Evolutionary conservation across 2,797 vertebrate genomes (phyloP).

Genomic region (Sebastolobus alascanus): DNA sequence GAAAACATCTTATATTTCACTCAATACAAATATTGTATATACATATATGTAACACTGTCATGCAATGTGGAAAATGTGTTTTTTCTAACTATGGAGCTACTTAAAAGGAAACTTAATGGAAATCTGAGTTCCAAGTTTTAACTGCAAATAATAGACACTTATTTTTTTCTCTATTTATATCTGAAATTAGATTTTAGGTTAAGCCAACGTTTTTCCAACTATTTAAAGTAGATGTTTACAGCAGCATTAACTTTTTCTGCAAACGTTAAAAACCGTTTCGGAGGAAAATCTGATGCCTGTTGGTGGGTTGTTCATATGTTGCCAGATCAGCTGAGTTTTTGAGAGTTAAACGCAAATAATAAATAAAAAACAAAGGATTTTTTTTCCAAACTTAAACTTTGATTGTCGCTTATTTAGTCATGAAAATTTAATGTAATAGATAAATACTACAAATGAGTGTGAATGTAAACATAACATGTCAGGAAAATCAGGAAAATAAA

Average conservation of each 20-base stretch:
- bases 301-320: background rate
- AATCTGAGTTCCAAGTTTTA: background rate
- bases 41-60: background rate
- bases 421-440: background rate
- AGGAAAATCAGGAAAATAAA: background rate
- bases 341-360: background rate
- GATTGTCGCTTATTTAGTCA: background rate
- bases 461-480: background rate
- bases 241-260: background rate
- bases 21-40: background rate
- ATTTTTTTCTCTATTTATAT: conserved; percentile 10
- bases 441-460: background rate
- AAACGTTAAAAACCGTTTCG: too few relatives aligned
- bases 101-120: background rate
- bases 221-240: background rate
- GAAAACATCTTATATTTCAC: background rate
- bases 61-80: background rate
- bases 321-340: background rate
- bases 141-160: background rate
- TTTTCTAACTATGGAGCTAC: background rate
- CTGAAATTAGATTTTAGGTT: background rate
- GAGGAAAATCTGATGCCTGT: background rate
- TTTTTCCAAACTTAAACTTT: background rate
- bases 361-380: background rate
- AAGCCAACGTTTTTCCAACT: background rate